Conservation (phyloP, 2,113 vertebrate genomes). For the Macrotis lagotis region DNA sequence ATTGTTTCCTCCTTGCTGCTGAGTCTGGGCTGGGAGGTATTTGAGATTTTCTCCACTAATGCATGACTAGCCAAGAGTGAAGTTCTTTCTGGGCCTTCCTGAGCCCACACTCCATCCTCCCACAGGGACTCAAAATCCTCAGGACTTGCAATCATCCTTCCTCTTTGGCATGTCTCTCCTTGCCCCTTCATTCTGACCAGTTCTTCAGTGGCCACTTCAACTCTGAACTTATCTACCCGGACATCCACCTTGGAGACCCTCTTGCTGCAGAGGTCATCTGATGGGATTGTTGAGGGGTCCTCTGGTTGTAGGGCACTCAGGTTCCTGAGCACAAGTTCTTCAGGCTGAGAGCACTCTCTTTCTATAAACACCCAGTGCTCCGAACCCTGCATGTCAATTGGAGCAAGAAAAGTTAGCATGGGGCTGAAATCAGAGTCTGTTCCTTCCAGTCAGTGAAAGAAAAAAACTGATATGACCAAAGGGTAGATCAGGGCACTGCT, state of each 20-base stretch:
- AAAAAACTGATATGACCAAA: background rate
- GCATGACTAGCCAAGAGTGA: conserved; percentile 24
- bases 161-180: conserved; percentile 60
- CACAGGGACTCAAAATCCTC: conserved; percentile 84
- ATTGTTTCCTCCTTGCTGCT: background rate
- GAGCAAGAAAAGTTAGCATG: conserved; percentile 96
- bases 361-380: conserved; percentile 99
- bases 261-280: conserved; percentile 67
- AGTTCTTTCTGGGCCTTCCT: conserved; percentile 54
- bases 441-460: background rate
- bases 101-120: conserved; percentile 76
- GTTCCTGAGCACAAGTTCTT: conserved; percentile 85
- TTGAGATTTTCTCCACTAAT: background rate
- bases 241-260: conserved; percentile 76
- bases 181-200: conserved; percentile 65
- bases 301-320: conserved; percentile 81
- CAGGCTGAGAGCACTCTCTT: conserved; percentile 91
- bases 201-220: conserved; percentile 79
- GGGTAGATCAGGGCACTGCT: background rate
- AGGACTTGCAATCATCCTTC: conserved; percentile 83
- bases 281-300: conserved; percentile 66
- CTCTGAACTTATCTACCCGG: conserved; percentile 80
- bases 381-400: conserved; percentile 97
- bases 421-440: conserved; percentile 54
- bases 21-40: conserved; percentile 38